Base-by-base conservation (phyloP, 2,888 invertebrate genomes). In the Embidobia sp. region DNA sequence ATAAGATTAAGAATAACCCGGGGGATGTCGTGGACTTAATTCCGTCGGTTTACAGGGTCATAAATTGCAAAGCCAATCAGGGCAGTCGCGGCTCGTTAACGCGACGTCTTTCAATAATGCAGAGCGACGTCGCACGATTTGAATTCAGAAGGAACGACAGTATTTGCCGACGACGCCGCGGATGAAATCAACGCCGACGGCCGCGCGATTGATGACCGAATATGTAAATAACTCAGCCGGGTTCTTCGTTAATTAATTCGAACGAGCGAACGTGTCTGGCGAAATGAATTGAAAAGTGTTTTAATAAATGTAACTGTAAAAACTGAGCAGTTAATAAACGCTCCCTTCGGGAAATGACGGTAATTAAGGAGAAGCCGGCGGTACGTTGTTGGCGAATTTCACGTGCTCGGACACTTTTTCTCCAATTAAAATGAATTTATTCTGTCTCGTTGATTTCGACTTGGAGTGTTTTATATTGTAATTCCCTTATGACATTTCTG, bases 81-180 rank as follows among this genome's bases (percentile, higher is more conserved):
- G 10, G 8, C 4, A 49, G 35, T 63, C 37, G 19, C 40, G 37
- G 49, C 29, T 63, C 49, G 19, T 64, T 64, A 64, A 51, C 37
- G 44, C 48, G 37, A 67, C 55, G 55, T 55, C 67, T 67, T 67
- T 67, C 31, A 67, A 67, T 67, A 57, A 67, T 67, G 31, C 19
- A 48, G 31, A 33, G 26, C 44, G 16, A 44, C 22, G 26, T 29
- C 18, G 31, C 37, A 29, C 27, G 35, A 42, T 53, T 19, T 35
- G 33, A 10, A 66, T 55, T 66, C 27, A 26, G 51, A 55, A 18
- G n/a, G 18, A 18, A 44, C 35, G 67, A 55, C 46, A 46, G 13
- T 16, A 27, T 35, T 66, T 66, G 33, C 15, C 53, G 40, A 63
- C n/a, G 29, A 18, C 6, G n/a, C 29, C n/a, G 29, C 29, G 8